A percentile compares a stretch with the other conserved stretches of the same genome.
These are phyloP conservation scores for Temnothorax ravouxi DNA, from an alignment of 2,888 invertebrate genomes.

Conservation along the genomic window DNA sequence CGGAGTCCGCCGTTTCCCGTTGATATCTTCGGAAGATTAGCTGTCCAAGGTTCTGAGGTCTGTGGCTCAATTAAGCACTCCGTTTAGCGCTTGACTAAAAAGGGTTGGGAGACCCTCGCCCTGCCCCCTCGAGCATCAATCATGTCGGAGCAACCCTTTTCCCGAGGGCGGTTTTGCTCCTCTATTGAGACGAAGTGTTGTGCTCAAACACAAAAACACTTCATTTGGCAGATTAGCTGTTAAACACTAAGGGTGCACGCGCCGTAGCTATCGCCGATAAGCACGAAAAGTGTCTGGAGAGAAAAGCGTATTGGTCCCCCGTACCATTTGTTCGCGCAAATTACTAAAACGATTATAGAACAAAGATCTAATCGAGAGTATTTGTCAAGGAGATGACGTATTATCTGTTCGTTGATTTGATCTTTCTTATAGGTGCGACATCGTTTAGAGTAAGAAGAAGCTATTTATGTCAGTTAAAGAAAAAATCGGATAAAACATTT, in stretches of 20 bases:
- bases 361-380: slow-evolving; percentile 4
- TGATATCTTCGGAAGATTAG: slow-evolving; percentile 82
- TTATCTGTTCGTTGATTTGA: not conserved
- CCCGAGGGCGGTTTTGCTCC: slow-evolving; percentile 84
- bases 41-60: slow-evolving; percentile 85
- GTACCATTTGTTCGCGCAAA: slow-evolving; percentile 38
- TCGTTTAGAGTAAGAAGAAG: too few relatives aligned
- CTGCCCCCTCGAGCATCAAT: slow-evolving; percentile 85
- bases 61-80: slow-evolving; percentile 85
- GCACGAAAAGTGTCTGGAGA: slow-evolving; percentile 47
- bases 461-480: too few relatives aligned
- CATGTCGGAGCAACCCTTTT: slow-evolving; percentile 86
- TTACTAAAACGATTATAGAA: slow-evolving; percentile 38
- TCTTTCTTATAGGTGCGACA: not conserved
- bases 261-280: slow-evolving; percentile 53
- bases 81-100: slow-evolving; percentile 84
- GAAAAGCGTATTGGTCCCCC: slow-evolving; percentile 23
- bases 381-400: not conserved
- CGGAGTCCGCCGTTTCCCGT: slow-evolving; percentile 68
- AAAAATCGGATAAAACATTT: too few relatives aligned
- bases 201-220: slow-evolving; percentile 87
- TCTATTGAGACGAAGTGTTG: slow-evolving; percentile 86
- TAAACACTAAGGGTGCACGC: slow-evolving; percentile 83
- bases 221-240: slow-evolving; percentile 86
- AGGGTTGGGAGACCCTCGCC: slow-evolving; percentile 80